Percentiles rank a stretch among this genome's conserved stretches.
These are phyloP conservation scores for Meghimatium bilineatum DNA, from an alignment of 2,888 invertebrate species.

Conservation along the genomic window DNA sequence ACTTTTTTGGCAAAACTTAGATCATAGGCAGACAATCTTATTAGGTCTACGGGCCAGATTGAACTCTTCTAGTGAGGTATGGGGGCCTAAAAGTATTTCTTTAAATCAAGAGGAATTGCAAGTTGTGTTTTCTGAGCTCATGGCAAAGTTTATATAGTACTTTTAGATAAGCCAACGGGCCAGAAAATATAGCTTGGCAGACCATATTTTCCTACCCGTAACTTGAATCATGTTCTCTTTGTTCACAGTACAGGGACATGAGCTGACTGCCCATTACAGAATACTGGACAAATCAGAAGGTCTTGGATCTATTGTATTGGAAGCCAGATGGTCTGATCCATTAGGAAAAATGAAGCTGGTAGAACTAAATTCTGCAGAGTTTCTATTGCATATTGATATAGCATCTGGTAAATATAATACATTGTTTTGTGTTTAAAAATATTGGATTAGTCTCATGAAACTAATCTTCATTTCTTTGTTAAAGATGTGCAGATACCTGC, in stretches of 20 bases:
- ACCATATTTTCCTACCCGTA: background rate
- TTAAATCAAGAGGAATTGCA: too few relatives aligned
- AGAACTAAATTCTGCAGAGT: constrained; percentile 17
- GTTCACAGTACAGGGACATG: constrained; percentile 9
- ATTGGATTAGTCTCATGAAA: background rate
- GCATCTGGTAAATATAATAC: constrained; percentile 15
- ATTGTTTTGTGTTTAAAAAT: background rate
- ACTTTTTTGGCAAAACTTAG: too few relatives aligned
- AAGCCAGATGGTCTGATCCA: constrained; percentile 32
- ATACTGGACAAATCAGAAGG: constrained; percentile 32
- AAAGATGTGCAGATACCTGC: too few relatives aligned
- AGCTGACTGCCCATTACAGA: constrained; percentile 9
- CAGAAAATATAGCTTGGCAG: too few relatives aligned
- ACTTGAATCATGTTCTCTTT: background rate
- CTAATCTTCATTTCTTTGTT: too few relatives aligned
- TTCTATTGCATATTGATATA: constrained; percentile 28
- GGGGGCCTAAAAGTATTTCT: too few relatives aligned
- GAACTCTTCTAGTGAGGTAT: too few relatives aligned
- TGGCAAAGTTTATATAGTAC: too few relatives aligned
- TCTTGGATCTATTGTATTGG: constrained; percentile 28
- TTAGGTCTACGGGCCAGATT: too few relatives aligned
- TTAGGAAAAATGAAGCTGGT: constrained; percentile 23
- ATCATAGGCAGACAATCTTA: too few relatives aligned
- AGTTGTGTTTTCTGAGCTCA: too few relatives aligned
- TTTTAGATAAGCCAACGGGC: too few relatives aligned